Conservation (phyloP, 2,113 vertebrate species). For the Melanotaenia duboulayi region DNA sequence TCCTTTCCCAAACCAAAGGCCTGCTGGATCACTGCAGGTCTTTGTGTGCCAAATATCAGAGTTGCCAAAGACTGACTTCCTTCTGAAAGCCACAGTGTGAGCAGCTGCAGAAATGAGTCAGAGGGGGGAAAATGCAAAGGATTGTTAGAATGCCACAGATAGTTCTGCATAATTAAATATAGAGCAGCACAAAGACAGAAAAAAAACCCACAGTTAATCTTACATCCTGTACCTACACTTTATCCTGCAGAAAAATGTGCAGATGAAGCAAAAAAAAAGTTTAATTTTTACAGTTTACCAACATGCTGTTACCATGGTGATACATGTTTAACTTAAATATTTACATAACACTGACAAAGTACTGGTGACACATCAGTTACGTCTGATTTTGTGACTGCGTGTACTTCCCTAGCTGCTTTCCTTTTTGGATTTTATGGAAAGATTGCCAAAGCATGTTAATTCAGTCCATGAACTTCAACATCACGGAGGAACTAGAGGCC, state of each 20-base stretch:
- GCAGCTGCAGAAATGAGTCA: slow-evolving; percentile 78
- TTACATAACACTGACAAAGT: slow-evolving; percentile 44
- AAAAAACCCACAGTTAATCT: slow-evolving; percentile 41
- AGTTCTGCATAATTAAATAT: slow-evolving; percentile 67
- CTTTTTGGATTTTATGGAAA: no score
- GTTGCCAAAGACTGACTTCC: slow-evolving; percentile 69
- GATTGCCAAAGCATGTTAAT: no score
- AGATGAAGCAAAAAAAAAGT: background rate
- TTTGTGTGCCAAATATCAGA: slow-evolving; percentile 65
- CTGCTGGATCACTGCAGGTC: slow-evolving; percentile 52
- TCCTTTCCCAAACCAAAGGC: slow-evolving; percentile 48
- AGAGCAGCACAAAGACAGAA: slow-evolving; percentile 6
- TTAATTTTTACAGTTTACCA: slow-evolving; percentile 1
- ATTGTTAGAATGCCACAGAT: slow-evolving; percentile 68
- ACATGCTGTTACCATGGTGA: slow-evolving; percentile 30
- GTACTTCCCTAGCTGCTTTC: slow-evolving; percentile 29
- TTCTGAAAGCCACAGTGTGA: slow-evolving; percentile 66
- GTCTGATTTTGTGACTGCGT: background rate
- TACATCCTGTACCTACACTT: slow-evolving; percentile 35
- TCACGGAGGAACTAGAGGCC: no score
- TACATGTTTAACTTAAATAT: slow-evolving; percentile 24
- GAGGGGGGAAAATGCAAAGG: slow-evolving; percentile 59
- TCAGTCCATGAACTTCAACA: no score
- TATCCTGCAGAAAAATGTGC: slow-evolving; percentile 10
- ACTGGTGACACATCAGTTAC: slow-evolving; percentile 37